phyloP scores from a whole-genome alignment of 1,140 invertebrate species.

The Scaptomyza graminum region DNA sequence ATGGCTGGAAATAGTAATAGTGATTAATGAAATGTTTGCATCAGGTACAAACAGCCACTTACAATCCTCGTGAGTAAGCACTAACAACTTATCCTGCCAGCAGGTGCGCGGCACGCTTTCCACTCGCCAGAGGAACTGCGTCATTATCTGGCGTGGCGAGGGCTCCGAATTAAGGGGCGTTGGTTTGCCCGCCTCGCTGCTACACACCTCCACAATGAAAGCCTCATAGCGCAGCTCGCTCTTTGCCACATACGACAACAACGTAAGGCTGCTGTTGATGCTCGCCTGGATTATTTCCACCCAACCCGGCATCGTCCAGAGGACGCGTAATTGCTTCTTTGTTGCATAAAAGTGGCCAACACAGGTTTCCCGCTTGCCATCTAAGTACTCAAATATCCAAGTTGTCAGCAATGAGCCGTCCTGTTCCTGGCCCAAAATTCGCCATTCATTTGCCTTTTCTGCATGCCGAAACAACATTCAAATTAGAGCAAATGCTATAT shows the following conservation, averaged over 20 bases:
- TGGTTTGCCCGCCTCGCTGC: constrained; percentile 84
- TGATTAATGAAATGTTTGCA: neutral
- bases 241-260: constrained; percentile 89
- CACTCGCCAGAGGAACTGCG: constrained; percentile 91
- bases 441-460: constrained; percentile 89
- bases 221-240: constrained; percentile 84
- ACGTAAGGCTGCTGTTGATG: constrained; percentile 87
- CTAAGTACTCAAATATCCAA: constrained; percentile 86
- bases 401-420: constrained; percentile 89
- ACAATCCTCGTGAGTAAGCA: constrained; percentile 92
- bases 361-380: constrained; percentile 70
- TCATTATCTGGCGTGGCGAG: constrained; percentile 87
- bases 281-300: constrained; percentile 91
- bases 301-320: constrained; percentile 87
- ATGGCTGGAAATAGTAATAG: constrained; percentile 50
- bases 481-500: neutral
- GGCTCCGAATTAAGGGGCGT: constrained; percentile 84
- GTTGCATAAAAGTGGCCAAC: constrained; percentile 84
- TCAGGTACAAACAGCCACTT: constrained; percentile 77
- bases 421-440: constrained; percentile 90
- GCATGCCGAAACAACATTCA: neutral
- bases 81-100: constrained; percentile 88
- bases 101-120: constrained; percentile 85
- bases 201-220: constrained; percentile 86
- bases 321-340: constrained; percentile 85